phyloP scores from a whole-genome alignment of 2,113 vertebrate genomes.

The Tamias sibiricus region DNA sequence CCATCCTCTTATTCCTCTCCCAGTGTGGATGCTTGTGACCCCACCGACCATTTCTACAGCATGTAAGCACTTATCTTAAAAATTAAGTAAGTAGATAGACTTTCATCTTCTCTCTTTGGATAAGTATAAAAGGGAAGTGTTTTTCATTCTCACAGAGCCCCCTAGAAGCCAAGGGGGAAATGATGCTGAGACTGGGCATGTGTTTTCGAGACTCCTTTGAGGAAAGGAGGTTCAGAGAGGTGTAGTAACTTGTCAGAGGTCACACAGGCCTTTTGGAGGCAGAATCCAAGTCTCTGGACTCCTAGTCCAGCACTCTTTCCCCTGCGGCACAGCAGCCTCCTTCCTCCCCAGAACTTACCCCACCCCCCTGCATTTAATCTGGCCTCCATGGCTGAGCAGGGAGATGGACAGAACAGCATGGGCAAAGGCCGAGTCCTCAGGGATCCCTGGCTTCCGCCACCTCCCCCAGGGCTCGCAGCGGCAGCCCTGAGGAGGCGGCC shows the following conservation, averaged over 20 bases:
- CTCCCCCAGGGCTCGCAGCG: not conserved
- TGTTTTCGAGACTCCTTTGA: not conserved
- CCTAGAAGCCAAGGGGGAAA: not conserved
- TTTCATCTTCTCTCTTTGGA: not conserved
- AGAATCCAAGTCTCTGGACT: not conserved
- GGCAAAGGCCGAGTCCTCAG: not conserved
- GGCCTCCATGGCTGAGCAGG: not conserved
- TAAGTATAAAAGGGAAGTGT: too few relatives aligned
- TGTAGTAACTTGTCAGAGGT: not conserved
- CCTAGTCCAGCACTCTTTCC: not conserved
- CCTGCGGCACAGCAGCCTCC: not conserved
- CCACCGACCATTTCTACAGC: not conserved
- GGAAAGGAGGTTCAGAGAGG: not conserved
- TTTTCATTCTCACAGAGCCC: too few relatives aligned
- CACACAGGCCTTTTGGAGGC: not conserved
- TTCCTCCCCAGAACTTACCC: not conserved
- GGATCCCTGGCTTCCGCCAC: not conserved
- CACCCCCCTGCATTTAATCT: too few relatives aligned
- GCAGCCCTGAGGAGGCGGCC: not conserved
- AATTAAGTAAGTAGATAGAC: not conserved
- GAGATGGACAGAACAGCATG: fast-evolving
- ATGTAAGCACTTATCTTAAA: not conserved
- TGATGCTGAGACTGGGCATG: not conserved
- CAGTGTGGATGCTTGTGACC: fast-evolving
- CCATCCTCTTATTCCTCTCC: not conserved